Evolutionary conservation across 2,888 invertebrate species (phyloP), one percentile per base, ranked within the genome.

Genomic region (Panopea generosa): DNA sequence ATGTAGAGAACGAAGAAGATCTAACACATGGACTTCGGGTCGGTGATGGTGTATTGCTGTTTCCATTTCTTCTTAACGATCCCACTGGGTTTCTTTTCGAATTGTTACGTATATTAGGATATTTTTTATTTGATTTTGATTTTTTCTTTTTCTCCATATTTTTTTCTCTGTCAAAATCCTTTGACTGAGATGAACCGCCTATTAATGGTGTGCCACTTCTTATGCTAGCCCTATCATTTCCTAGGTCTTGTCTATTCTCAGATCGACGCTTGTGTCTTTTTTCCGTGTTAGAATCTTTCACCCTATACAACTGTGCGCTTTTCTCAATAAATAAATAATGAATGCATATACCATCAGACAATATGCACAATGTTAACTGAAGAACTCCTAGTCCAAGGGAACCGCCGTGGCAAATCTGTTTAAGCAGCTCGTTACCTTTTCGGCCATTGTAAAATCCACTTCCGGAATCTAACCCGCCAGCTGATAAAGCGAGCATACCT

Each of bases 401-500:
- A 20, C 83, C 81, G 2, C 84, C 86, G 81, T 90, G 88, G 20
- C 87, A 77, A 20, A 86, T 75, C 14, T 83, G 68, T 7, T 88
- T 87, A 52, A 84, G 74, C 16, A 82, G 68, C 38, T 82, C 47
- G 18, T 61, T 59, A 18, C 47, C 22, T 20, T 61, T 50, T 14
- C 29, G 67, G 24, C 83, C 67, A 1, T 73, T 52, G 59, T 89
- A 90, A 66, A 90, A 89, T 2, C 82, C 83, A 77, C 88, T 90
- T 18, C 66, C 75, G n/a, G 75, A 75, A 60, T 88, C 84, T 49
- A 90, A 68, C 26, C 89, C 90, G 38, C 87, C 89, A 38, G 84
- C 83, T 18, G 90, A 88, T 29, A 90, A 67, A 40, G 87, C 86
- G 2, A 88, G 55, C 82, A 88, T 84, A 16, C 82, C 84, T 53